These are phyloP conservation scores for Emydura subglobosa DNA, from an alignment of 2,113 vertebrate species.

Conservation along the genomic window DNA sequence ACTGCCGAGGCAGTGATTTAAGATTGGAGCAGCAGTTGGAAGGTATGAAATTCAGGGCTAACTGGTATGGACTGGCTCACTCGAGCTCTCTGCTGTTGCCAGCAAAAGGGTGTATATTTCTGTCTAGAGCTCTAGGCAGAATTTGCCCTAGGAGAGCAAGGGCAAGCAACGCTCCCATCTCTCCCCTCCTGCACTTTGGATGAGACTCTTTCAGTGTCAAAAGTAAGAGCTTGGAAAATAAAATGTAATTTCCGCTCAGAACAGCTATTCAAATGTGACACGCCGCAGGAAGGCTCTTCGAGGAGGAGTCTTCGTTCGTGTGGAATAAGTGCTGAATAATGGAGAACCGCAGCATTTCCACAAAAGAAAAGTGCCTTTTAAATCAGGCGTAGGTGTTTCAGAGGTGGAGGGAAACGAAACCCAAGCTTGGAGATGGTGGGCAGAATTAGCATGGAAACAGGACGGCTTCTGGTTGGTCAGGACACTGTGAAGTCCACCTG, in stretches of 20 bases:
- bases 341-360: constrained; percentile 11
- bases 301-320: constrained; percentile 39
- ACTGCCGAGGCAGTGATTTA: background rate
- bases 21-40: background rate
- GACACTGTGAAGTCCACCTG: background rate
- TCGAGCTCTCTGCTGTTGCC: background rate
- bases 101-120: background rate
- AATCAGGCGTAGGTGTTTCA: constrained; percentile 45
- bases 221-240: constrained; percentile 7
- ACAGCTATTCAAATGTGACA: constrained; percentile 27
- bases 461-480: background rate
- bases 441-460: background rate
- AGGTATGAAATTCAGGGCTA: background rate
- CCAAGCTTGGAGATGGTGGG: background rate
- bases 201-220: background rate
- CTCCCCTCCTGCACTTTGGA: background rate
- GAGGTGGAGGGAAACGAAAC: background rate
- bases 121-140: background rate
- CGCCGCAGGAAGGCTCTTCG: background rate
- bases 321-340: constrained; percentile 64
- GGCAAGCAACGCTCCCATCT: background rate
- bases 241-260: constrained; percentile 43
- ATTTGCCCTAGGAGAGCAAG: background rate
- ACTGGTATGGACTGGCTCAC: background rate
- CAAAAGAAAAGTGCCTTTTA: constrained; percentile 44